Base-by-base conservation (phyloP, 92 coral and sea anemone species). In the Parazoanthus swiftii region DNA sequence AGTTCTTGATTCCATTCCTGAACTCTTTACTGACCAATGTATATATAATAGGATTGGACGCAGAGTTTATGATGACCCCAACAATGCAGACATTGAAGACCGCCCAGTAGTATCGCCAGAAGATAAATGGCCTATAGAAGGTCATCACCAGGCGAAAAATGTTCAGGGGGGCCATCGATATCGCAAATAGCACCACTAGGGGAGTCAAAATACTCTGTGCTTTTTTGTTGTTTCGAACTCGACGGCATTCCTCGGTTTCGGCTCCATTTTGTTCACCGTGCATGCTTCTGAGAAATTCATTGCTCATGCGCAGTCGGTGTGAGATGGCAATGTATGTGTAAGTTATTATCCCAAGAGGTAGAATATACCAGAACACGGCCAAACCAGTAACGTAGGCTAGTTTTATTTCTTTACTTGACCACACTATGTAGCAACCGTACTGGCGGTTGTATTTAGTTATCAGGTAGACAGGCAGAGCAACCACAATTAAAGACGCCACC, bases 161-260 rank as follows among this genome's bases (percentile, higher is more conserved):
- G 29, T 88, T 91, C 76, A 94, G 26, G 1, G 95, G 98, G 4
- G 90, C 85, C 98, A 94, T 94, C 6, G 94, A 75, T 36, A 91
- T 82, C 3, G 95, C 91, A 36, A 94, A 94, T 13, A 94, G 82
- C n/a, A 94, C 92, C 6, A 91, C 95, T n/a, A 94, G 89, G 51
- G 98, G 98, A 0, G 98, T 93, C 10, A 94, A 92, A 76, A 94
- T 91, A 21, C 92, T 81, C 63, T 79, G 92, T 39, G 98, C 89
- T 83, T 91, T 94, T 78, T 78, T 91, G 89, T 90, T 94, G 81
- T 89, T 93, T 71, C 77, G 89, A 84, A 88, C 88, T 23, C 93
- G 94, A 43, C 79, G 94, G 84, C 79, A 85, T 54, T 85, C 89
- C 81, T 88, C 89, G 39, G 76, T 48, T 56, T 65, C 33, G 21